Base-by-base conservation (phyloP, 2,113 vertebrate species). In the Amblyopsis rosae region DNA sequence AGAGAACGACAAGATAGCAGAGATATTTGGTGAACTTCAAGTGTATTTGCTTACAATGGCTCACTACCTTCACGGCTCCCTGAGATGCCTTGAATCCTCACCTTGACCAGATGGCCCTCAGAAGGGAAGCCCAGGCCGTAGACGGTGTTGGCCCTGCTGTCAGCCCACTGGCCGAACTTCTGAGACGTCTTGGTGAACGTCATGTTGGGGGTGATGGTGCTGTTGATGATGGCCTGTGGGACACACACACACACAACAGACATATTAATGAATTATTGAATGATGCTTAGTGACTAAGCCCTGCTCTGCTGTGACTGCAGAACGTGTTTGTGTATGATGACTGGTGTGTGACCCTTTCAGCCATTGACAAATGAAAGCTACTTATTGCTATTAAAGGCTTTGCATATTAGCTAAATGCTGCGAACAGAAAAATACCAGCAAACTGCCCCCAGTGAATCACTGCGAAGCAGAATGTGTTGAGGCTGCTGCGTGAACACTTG, bases 151-250 rank as follows among this genome's bases (percentile, higher is more conserved):
- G 97, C 98, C 67, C 97, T 94, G 89, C 98, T 99, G 90, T 99
- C 98, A 32, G 97, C 97, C 98, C 98, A 99, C 49, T 99, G 98
- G 76, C 98, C 98, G 78, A 99, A 99, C 92, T 99, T 99, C 91
- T 99, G 98, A 19, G 98, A 99, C 64, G 98, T 99, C 92, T 99
- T 99, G 76, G 98, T 99, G 93, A 99, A 99, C 59, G 95, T 98
- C 98, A 99, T 99, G 92, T 99, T 98, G 89, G 98, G 97, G 60
- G 95, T 99, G 93, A 99, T 98, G 86, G 98, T 99, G 93, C 98
- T 99, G 90, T 99, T 99, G 90, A 99, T 99, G 86, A 99, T 96
- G 92, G 96, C 97, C 98, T 99, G 87, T 2, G 78, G 91, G 68
- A 35, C 46, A 86, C 70, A 85, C 77, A 73, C 19, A 58, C 9